phyloP scores from a whole-genome alignment of 1,140 invertebrate genomes.

The Cecropterus lyciades region DNA sequence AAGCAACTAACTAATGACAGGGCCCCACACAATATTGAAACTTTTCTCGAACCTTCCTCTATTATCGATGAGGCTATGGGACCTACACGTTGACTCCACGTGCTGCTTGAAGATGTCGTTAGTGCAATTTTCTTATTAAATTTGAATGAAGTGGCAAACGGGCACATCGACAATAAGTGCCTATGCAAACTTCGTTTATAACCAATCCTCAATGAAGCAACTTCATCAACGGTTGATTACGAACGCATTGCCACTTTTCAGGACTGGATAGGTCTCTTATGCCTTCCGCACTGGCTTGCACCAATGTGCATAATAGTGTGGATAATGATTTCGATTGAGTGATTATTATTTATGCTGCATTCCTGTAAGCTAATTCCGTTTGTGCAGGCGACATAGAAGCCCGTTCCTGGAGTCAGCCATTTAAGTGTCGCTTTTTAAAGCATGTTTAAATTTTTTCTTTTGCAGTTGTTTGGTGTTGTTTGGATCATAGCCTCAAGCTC shows the following conservation, averaged over 20 bases:
- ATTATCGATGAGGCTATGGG: slow-evolving; percentile 63
- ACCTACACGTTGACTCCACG: slow-evolving; percentile 67
- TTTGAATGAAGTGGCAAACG: slow-evolving; percentile 10
- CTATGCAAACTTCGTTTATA: neutral
- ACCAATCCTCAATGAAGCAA: slow-evolving; percentile 12
- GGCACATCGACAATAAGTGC: slow-evolving; percentile 18
- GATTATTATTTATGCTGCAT: slow-evolving; percentile 65
- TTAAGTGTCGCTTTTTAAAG: slow-evolving; percentile 80
- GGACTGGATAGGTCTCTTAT: slow-evolving; percentile 5
- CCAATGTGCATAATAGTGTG: slow-evolving; percentile 38
- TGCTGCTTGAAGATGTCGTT: slow-evolving; percentile 70
- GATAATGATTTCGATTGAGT: slow-evolving; percentile 65
- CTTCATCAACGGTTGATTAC: slow-evolving; percentile 11
- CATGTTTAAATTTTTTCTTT: slow-evolving; percentile 85
- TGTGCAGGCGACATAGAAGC: slow-evolving; percentile 78
- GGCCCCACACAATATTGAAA: slow-evolving; percentile 63
- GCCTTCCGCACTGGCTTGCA: neutral
- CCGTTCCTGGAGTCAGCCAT: slow-evolving; percentile 72
- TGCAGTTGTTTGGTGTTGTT: slow-evolving; percentile 85
- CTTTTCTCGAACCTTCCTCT: slow-evolving; percentile 67
- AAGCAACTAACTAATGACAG: slow-evolving; percentile 62
- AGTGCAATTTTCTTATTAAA: slow-evolving; percentile 54
- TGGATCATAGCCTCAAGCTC: slow-evolving; percentile 85
- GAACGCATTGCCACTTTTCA: slow-evolving; percentile 9
- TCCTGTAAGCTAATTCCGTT: slow-evolving; percentile 77